A percentile compares a stretch with the other conserved stretches of the same genome.
Evolutionary conservation across 1,140 invertebrate genomes (phyloP).

Genomic region (Melitaea cinxia): DNA sequence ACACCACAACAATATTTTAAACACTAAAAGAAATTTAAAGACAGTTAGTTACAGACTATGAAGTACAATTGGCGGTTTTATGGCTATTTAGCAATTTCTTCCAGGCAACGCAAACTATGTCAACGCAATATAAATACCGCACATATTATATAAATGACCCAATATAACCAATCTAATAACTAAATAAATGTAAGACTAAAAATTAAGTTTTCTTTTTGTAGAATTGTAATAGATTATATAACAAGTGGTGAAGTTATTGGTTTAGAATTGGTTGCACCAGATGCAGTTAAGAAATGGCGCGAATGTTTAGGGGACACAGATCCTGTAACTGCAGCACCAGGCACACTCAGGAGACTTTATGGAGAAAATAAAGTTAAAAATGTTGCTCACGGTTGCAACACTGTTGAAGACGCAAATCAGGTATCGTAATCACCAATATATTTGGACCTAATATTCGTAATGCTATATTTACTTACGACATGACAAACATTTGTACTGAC

Average conservation of each 20-base stretch:
- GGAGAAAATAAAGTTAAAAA: conserved; percentile 88
- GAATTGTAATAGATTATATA: conserved; percentile 84
- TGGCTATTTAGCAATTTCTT: no score
- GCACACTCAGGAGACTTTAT: conserved; percentile 86
- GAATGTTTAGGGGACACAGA: conserved; percentile 86
- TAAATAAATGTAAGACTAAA: no score
- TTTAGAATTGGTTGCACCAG: conserved; percentile 88
- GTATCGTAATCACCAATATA: conserved; percentile 24
- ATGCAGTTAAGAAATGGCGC: conserved; percentile 85
- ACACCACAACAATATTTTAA: no score
- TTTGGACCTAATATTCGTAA: no score
- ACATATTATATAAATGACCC: no score
- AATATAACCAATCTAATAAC: background rate
- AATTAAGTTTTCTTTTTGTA: conserved; percentile 28
- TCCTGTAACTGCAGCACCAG: conserved; percentile 82
- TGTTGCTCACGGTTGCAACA: conserved; percentile 84
- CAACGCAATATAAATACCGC: no score
- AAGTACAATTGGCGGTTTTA: no score
- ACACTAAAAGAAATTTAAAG: no score
- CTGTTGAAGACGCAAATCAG: conserved; percentile 77
- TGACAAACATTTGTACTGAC: no score
- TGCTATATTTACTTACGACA: no score
- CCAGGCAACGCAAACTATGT: no score
- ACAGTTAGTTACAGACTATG: no score
- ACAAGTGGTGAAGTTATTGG: conserved; percentile 88